Evolutionary conservation across 2,888 invertebrate species (phyloP).

Genomic region (Acleris literana): DNA sequence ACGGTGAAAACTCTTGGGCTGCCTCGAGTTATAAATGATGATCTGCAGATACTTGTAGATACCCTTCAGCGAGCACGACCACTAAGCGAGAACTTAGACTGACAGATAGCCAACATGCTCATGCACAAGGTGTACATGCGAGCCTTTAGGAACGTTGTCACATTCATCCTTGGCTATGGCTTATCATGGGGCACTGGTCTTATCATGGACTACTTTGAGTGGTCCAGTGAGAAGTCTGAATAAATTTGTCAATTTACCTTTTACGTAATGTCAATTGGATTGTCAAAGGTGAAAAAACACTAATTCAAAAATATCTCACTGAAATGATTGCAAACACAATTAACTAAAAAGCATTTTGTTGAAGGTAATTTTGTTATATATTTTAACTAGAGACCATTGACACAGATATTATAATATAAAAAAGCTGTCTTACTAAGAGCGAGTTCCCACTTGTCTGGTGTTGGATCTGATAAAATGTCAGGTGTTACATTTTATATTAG

Average conservation of each 20-base stretch:
- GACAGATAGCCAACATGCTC: conserved; percentile 5
- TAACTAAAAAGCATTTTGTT: too few relatives aligned
- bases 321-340: too few relatives aligned
- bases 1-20: conserved; percentile 65
- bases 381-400: too few relatives aligned
- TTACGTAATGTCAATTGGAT: neutral
- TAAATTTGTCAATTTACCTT: neutral
- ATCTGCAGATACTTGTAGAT: conserved; percentile 54
- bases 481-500: too few relatives aligned
- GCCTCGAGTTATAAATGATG: conserved; percentile 66
- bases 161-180: neutral
- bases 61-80: conserved; percentile 38
- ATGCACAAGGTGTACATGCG: neutral
- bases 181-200: neutral
- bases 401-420: too few relatives aligned
- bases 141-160: neutral
- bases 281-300: neutral
- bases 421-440: too few relatives aligned
- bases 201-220: conserved; percentile 14
- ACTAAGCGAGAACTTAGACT: neutral
- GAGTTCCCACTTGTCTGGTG: too few relatives aligned
- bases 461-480: too few relatives aligned
- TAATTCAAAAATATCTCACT: neutral
- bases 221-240: conserved; percentile 3
- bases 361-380: too few relatives aligned